A percentile compares a stretch with the other conserved stretches of the same genome.
These are phyloP conservation scores for Etia nguti DNA, from an alignment of 2,113 vertebrate genomes.

Conservation along the genomic window DNA sequence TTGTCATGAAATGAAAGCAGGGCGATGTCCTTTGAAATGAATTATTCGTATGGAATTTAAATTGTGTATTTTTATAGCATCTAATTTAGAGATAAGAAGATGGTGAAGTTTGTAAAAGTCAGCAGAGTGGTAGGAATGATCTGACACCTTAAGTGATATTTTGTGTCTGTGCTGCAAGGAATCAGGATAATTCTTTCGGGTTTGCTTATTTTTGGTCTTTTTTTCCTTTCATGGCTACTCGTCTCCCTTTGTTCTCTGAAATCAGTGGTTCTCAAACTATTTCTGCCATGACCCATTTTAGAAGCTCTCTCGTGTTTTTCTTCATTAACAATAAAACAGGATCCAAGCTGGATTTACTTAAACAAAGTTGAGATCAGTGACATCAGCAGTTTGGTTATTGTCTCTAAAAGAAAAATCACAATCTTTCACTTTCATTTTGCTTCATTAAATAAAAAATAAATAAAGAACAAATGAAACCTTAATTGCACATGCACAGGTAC, in stretches of 20 bases:
- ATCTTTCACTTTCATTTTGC: neutral
- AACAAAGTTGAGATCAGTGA: neutral
- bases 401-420: neutral
- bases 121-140: neutral
- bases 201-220: neutral
- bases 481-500: neutral
- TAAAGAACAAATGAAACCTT: neutral
- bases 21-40: neutral
- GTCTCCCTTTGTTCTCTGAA: neutral
- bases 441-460: neutral
- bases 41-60: neutral
- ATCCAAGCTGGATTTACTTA: neutral
- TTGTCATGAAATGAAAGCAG: neutral
- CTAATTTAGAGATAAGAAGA: slow-evolving; percentile 11
- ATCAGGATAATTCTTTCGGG: neutral
- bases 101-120: neutral
- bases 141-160: slow-evolving; percentile 44
- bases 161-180: slow-evolving; percentile 6
- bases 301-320: neutral
- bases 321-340: neutral
- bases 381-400: neutral
- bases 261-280: neutral
- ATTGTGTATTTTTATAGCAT: neutral
- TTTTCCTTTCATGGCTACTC: neutral
- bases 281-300: neutral